Conservation (phyloP, 2,113 vertebrate genomes). For the Catharus bicknelli region DNA sequence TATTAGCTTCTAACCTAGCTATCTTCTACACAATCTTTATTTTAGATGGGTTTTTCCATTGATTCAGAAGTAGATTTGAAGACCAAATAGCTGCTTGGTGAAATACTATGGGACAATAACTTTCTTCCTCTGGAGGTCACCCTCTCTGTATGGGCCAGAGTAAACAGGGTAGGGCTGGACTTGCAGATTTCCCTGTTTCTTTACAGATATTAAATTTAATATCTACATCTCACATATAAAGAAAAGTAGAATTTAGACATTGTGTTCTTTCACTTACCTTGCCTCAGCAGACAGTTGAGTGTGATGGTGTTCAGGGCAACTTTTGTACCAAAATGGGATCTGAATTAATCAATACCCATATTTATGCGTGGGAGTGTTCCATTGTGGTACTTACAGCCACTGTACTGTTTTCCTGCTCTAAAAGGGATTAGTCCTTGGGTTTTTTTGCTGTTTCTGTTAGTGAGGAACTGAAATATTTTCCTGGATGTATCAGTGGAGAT, state of each 20-base stretch:
- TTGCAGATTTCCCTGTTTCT: background rate
- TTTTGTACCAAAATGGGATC: background rate
- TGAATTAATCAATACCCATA: background rate
- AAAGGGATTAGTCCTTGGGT: background rate
- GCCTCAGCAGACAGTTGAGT: background rate
- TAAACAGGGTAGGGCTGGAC: background rate
- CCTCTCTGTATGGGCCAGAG: background rate
- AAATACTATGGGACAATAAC: background rate
- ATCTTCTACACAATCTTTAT: background rate
- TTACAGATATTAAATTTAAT: background rate
- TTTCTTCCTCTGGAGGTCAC: background rate
- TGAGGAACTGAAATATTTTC: background rate
- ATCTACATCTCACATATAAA: rapidly evolving
- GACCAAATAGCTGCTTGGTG: background rate
- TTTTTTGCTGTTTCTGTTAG: background rate
- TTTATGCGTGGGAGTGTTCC: background rate
- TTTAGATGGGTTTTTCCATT: background rate
- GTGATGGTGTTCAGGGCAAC: background rate
- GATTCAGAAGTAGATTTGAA: background rate
- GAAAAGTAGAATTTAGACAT: background rate
- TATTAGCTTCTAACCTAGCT: background rate
- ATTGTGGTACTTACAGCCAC: background rate
- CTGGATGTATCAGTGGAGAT: background rate
- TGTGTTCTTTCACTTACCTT: background rate
- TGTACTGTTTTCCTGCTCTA: background rate